phyloP scores from a whole-genome alignment of 2,113 vertebrate species.

The Microcebus lehilahytsara region DNA sequence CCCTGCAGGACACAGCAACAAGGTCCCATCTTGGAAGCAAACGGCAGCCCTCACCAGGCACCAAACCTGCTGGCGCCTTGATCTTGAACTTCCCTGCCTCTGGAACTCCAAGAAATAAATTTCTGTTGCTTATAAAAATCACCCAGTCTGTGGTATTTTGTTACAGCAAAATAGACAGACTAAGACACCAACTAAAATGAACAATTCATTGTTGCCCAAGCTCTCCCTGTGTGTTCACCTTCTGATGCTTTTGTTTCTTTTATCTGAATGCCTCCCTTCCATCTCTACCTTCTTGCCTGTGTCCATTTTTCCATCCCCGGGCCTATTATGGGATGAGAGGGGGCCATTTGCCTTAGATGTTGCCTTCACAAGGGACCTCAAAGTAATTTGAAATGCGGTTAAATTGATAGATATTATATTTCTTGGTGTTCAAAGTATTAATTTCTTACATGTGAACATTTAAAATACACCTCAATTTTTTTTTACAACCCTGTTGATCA shows the following conservation, averaged over 20 bases:
- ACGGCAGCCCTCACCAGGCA: not conserved
- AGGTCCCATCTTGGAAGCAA: not conserved
- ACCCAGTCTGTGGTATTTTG: not conserved
- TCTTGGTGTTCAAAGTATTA: not conserved
- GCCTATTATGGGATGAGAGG: not conserved
- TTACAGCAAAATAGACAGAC: not conserved
- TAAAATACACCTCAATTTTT: not conserved
- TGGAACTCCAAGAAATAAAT: not conserved
- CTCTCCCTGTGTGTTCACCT: not conserved
- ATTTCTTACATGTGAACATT: not conserved
- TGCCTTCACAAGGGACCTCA: not conserved
- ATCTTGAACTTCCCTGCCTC: not conserved
- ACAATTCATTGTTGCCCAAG: not conserved
- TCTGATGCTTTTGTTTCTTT: not conserved
- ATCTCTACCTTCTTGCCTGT: not conserved
- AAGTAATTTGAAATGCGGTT: not conserved
- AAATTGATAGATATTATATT: not conserved
- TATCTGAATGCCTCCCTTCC: not conserved
- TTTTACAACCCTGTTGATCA: not conserved
- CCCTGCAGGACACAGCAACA: not conserved
- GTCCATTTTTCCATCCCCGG: not conserved
- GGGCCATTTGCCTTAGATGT: not conserved
- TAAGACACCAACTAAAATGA: not conserved
- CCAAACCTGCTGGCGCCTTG: not conserved
- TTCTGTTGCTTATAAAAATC: not conserved